Evolutionary conservation across 1,140 invertebrate genomes (phyloP).

Genomic region (Ptiloglossa arizonensis): DNA sequence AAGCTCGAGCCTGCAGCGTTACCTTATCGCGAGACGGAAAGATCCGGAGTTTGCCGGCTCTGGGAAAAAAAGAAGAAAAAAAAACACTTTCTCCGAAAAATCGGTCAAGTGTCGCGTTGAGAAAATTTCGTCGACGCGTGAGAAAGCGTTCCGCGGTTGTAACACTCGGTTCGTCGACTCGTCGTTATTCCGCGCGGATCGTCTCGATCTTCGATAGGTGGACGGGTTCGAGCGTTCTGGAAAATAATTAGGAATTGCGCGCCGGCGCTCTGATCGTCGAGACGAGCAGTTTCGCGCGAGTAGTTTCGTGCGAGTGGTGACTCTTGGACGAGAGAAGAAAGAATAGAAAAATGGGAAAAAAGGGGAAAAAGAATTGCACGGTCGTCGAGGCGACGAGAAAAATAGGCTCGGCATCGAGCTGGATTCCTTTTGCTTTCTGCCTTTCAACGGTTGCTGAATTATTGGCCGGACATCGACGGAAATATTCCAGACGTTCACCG

Average conservation of each 20-base stretch:
- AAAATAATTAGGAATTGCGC: no score
- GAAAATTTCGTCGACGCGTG: background rate
- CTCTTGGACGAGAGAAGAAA: no score
- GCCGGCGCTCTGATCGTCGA: no score
- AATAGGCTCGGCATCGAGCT: background rate
- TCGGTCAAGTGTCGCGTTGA: slow-evolving; percentile 52
- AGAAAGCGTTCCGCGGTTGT: no score
- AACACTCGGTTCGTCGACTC: no score
- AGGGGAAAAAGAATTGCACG: background rate
- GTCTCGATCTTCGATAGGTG: no score
- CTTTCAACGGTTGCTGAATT: slow-evolving; percentile 24
- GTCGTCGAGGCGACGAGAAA: background rate
- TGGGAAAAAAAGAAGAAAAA: slow-evolving; percentile 23
- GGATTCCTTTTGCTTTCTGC: background rate
- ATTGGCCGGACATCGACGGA: slow-evolving; percentile 6
- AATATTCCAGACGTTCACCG: slow-evolving; percentile 25
- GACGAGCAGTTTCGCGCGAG: no score
- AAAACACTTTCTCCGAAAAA: slow-evolving; percentile 39
- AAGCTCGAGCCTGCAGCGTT: background rate
- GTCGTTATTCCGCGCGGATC: no score
- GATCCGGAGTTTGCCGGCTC: background rate
- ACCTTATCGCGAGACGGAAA: slow-evolving; percentile 46
- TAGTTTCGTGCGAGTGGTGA: no score
- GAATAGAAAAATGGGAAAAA: no score
- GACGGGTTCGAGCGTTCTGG: no score